A percentile compares a stretch with the other conserved stretches of the same genome.
Conservation (phyloP, 1,140 invertebrate genomes). For the Magallana ariakensis region DNA sequence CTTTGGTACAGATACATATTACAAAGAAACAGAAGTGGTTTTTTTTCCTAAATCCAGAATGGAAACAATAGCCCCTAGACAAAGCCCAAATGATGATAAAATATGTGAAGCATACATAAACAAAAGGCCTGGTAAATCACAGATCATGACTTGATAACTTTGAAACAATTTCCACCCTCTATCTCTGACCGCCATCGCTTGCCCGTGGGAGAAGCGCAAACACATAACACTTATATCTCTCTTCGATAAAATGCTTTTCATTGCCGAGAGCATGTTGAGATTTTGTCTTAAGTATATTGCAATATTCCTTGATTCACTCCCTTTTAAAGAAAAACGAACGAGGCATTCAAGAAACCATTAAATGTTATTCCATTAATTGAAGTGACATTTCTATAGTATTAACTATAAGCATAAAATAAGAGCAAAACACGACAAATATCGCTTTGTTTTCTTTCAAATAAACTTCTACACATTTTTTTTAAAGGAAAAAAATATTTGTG, state of each 20-base stretch:
- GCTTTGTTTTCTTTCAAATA: too few species aligned
- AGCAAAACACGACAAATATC: too few species aligned
- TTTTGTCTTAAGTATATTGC: conserved; percentile 16
- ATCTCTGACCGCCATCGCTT: not conserved
- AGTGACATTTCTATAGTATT: not conserved
- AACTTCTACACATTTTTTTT: not conserved
- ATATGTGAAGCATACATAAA: conserved; percentile 5
- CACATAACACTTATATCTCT: not conserved
- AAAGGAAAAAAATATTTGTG: not conserved
- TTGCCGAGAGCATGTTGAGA: not conserved
- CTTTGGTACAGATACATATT: not conserved
- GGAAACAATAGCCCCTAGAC: conserved; percentile 11
- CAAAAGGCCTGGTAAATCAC: conserved; percentile 11
- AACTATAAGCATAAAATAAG: too few species aligned
- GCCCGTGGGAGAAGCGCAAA: not conserved
- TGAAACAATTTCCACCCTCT: conserved; percentile 21
- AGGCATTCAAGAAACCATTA: not conserved
- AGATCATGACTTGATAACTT: conserved; percentile 13
- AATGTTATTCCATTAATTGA: not conserved
- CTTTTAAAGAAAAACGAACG: not conserved
- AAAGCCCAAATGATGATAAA: conserved; percentile 9
- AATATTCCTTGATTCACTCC: conserved; percentile 11
- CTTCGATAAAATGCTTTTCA: conserved; percentile 15
- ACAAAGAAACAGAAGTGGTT: not conserved
- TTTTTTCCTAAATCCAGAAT: too few species aligned